Evolutionary conservation across 2,888 invertebrate species (phyloP).

Genomic region (Eristalinus sepulchralis): DNA sequence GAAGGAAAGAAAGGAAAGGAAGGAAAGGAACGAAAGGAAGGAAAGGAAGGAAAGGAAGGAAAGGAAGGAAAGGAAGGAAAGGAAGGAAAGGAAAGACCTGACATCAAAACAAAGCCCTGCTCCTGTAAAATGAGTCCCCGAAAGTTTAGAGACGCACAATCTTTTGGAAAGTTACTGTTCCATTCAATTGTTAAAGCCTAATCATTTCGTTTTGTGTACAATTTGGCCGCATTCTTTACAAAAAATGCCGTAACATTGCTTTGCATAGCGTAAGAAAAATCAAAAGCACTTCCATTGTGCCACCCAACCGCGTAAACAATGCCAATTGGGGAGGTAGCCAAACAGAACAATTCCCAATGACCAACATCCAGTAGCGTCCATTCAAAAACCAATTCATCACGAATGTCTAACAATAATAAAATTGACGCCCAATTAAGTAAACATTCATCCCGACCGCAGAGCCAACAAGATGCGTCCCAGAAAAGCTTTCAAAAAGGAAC

Average conservation of each 20-base stretch:
- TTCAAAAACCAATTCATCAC: constrained; percentile 43
- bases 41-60: too few species aligned
- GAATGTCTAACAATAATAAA: constrained; percentile 44
- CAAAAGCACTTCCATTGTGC: not conserved
- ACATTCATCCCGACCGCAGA: constrained; percentile 23
- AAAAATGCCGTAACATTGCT: not conserved
- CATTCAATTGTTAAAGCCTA: not conserved
- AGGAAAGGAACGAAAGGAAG: too few species aligned
- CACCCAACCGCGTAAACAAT: not conserved
- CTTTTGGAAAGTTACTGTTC: not conserved
- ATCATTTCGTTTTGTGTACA: not conserved
- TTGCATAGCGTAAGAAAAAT: not conserved
- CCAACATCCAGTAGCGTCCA: constrained; percentile 35
- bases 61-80: too few species aligned
- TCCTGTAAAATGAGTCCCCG: too few species aligned
- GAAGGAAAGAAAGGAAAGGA: too few species aligned
- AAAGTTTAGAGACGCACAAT: not conserved
- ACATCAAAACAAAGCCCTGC: too few species aligned
- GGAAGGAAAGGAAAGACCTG: too few species aligned
- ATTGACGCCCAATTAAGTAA: constrained; percentile 57
- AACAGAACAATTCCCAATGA: constrained; percentile 24
- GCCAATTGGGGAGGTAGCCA: not conserved
- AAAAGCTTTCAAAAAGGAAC: constrained; percentile 31
- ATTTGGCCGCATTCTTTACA: not conserved
- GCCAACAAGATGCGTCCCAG: constrained; percentile 32